These are phyloP conservation scores for Pterois miles DNA, from an alignment of 2,797 vertebrate species.

Conservation along the genomic window DNA sequence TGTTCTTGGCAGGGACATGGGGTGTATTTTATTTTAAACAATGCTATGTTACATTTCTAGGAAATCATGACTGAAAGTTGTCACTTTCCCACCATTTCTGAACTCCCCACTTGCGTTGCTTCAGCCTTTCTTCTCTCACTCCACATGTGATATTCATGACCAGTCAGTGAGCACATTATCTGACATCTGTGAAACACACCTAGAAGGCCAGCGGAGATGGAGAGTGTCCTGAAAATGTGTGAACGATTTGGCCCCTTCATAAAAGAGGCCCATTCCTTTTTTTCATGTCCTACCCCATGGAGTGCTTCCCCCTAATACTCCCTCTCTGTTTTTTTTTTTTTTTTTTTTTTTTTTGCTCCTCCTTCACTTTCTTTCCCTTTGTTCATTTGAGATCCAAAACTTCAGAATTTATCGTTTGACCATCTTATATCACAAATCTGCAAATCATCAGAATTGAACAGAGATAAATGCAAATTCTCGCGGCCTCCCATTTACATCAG, in stretches of 20 bases:
- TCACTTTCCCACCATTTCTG: conserved; percentile 46
- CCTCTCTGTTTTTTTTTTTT: conserved; percentile 1
- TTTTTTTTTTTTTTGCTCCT: conserved; percentile 19
- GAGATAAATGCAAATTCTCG: neutral
- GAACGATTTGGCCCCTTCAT: conserved; percentile 83
- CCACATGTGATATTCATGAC: conserved; percentile 74
- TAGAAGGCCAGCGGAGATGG: conserved; percentile 61
- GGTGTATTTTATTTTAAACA: conserved; percentile 28
- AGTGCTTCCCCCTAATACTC: conserved; percentile 40
- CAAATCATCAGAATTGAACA: conserved; percentile 19
- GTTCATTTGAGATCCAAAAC: conserved; percentile 28
- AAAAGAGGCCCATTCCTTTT: conserved; percentile 84
- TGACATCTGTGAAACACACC: conserved; percentile 84
- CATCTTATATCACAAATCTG: conserved; percentile 16
- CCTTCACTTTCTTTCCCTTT: conserved; percentile 24
- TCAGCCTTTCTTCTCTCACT: conserved; percentile 29
- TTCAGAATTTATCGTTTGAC: neutral
- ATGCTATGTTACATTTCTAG: conserved; percentile 42
- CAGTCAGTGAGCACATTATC: conserved; percentile 67
- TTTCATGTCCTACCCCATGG: conserved; percentile 76
- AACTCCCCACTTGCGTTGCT: conserved; percentile 1
- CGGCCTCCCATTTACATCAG: neutral
- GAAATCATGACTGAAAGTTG: conserved; percentile 37
- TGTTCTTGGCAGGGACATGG: conserved; percentile 39
- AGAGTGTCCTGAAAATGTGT: conserved; percentile 83